Evolutionary conservation across 2,113 vertebrate genomes (phyloP), one percentile per base, ranked within the genome.

Genomic region (Poeciliopsis turrubarensis): DNA sequence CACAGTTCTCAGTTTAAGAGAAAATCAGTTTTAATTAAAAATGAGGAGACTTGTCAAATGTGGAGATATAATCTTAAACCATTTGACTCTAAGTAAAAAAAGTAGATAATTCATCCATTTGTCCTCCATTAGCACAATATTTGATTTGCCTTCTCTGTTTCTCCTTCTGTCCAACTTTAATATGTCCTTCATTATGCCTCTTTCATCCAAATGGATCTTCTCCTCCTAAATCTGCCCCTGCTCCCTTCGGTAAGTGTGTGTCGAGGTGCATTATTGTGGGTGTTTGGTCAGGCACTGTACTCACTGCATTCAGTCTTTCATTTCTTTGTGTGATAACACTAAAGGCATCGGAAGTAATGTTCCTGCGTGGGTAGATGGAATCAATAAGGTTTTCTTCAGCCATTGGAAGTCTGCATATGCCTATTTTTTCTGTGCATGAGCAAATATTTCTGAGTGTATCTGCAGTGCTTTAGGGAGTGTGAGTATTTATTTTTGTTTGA

Each of bases 311-410:
- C 78, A 69, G 6, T 66, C 60, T 75, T 75, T 67, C 19, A 30
- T 72, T 74, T 79, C n/a, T 79, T 51, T 72, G 31, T 79, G 62
- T 72, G 62, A 73, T 85, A 4, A 79, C 71, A 68, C 75, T 67
- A 15, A 12, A n/a, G 73, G 68, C 0, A 74, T 82, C 37, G 4
- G 62, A 70, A 72, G 73, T 73, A 51, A 51, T 78, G 86, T 57
- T 68, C 15, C 76, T 70, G 72, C 62, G 80, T 82, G 60, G 86
- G 83, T 78, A 5, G 77, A 77, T 39, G 57, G 31, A 76, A 84
- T 82, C 81, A 79, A 79, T 77, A 73, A 66, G n/a, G 75, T 74
- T 86, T 80, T 64, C 73, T 66, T 78, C 75, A 67, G 74, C 67
- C 6, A 44, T 26, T 73, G 80, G 47, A 68, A 61, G 34, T 57